phyloP scores from a whole-genome alignment of 2,888 invertebrate genomes.

The Thalpophila matura region DNA sequence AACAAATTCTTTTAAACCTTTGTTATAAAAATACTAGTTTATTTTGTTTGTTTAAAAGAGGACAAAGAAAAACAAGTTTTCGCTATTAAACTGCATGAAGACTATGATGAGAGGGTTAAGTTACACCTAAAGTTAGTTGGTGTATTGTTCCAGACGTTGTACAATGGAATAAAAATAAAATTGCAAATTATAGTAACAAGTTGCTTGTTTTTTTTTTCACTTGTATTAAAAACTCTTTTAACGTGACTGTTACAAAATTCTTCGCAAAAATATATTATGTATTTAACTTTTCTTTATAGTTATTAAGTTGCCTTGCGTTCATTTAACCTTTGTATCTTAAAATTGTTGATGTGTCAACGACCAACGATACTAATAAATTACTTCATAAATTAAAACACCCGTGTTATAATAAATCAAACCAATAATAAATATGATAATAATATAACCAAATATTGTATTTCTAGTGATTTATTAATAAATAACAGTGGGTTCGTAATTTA shows the following conservation, averaged over 20 bases:
- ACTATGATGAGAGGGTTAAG: conserved; percentile 35
- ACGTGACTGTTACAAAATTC: not conserved
- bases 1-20: conserved; percentile 37
- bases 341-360: not conserved
- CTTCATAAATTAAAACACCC: not conserved
- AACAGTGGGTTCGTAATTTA: not conserved
- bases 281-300: too few relatives aligned
- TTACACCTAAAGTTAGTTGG: conserved; percentile 40
- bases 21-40: conserved; percentile 49
- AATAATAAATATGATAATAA: conserved; percentile 3
- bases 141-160: conserved; percentile 9
- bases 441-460: conserved; percentile 11
- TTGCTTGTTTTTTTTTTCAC: not conserved
- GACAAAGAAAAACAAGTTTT: conserved; percentile 22
- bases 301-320: too few relatives aligned
- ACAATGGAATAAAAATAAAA: conserved; percentile 36
- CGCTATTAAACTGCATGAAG: conserved; percentile 24
- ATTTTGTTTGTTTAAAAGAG: conserved; percentile 23
- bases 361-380: too few relatives aligned
- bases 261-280: too few relatives aligned
- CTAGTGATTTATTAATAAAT: conserved; percentile 17
- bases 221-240: not conserved
- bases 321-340: too few relatives aligned
- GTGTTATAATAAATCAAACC: not conserved
- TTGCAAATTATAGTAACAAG: not conserved